Conservation (phyloP, 2,113 vertebrate genomes). For the Xerus inauris region DNA sequence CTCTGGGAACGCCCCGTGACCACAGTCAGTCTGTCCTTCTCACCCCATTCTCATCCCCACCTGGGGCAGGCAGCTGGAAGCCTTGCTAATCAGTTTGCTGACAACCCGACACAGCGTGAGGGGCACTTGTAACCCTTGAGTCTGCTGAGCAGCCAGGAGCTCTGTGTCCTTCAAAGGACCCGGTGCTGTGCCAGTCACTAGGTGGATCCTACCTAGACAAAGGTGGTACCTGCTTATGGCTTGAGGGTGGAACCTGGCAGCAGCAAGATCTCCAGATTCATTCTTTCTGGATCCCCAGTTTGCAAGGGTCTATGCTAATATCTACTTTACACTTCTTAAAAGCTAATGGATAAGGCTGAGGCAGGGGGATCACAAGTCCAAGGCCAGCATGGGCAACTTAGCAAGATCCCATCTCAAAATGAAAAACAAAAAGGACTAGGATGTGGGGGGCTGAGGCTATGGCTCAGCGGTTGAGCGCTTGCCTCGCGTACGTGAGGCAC, state of each 20-base stretch:
- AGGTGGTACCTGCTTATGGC: too few relatives aligned
- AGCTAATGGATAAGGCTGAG: neutral
- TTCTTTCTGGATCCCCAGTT: neutral
- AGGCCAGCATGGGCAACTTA: neutral
- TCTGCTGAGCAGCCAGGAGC: too few relatives aligned
- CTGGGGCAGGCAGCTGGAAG: too few relatives aligned
- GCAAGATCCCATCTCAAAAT: neutral
- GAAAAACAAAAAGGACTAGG: too few relatives aligned
- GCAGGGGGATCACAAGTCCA: neutral
- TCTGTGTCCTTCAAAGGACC: neutral
- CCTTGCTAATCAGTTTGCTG: neutral
- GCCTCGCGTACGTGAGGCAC: too few relatives aligned
- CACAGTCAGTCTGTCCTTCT: neutral
- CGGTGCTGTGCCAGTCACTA: too few relatives aligned
- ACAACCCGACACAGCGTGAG: neutral
- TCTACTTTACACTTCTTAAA: neutral
- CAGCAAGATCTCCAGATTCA: fast-evolving
- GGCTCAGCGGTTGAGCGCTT: too few relatives aligned
- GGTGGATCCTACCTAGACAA: neutral
- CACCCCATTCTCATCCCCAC: neutral
- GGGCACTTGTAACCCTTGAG: too few relatives aligned
- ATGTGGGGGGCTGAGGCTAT: too few relatives aligned
- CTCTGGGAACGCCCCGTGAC: fast-evolving
- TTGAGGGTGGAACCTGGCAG: neutral
- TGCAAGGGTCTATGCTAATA: neutral